phyloP scores from a whole-genome alignment of 1,140 invertebrate species.

The Pseudomyrmex cubaensis region DNA sequence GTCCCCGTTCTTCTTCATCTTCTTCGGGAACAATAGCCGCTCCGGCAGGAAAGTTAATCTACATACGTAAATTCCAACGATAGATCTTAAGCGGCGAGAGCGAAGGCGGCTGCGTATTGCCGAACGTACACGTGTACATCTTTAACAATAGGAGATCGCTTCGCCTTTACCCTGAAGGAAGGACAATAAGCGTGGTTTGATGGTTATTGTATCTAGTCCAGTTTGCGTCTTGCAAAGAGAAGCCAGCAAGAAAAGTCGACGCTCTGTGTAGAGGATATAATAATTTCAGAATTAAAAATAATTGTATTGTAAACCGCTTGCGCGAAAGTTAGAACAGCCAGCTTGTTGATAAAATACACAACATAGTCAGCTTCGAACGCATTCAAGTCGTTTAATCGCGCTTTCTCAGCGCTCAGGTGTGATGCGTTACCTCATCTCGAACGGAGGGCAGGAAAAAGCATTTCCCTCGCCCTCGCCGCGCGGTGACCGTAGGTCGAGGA shows the following conservation, averaged over 20 bases:
- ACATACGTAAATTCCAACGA: slow-evolving; percentile 81
- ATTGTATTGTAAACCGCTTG: too few species aligned
- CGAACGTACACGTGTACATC: slow-evolving; percentile 71
- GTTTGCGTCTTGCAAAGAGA: slow-evolving; percentile 54
- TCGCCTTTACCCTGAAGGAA: slow-evolving; percentile 71
- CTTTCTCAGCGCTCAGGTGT: slow-evolving; percentile 38
- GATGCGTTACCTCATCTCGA: background rate
- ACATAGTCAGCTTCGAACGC: slow-evolving; percentile 1
- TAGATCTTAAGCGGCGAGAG: slow-evolving; percentile 79
- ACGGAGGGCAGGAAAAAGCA: slow-evolving; percentile 30
- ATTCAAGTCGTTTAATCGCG: background rate
- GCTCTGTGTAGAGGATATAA: background rate
- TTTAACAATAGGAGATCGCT: slow-evolving; percentile 75
- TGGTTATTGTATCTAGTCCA: slow-evolving; percentile 81
- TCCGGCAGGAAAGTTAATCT: slow-evolving; percentile 76
- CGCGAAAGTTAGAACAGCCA: too few species aligned
- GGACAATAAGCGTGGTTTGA: slow-evolving; percentile 82
- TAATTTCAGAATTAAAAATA: background rate
- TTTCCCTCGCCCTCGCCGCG: slow-evolving; percentile 23
- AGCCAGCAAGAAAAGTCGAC: slow-evolving; percentile 27
- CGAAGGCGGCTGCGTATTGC: slow-evolving; percentile 66
- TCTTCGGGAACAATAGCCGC: slow-evolving; percentile 78
- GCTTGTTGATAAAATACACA: background rate
- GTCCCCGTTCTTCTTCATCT: slow-evolving; percentile 60
- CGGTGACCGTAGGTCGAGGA: slow-evolving; percentile 59